Evolutionary conservation across 2,113 vertebrate species (phyloP), one percentile per base, ranked within the genome.

Genomic region (Seriola quinqueradiata): DNA sequence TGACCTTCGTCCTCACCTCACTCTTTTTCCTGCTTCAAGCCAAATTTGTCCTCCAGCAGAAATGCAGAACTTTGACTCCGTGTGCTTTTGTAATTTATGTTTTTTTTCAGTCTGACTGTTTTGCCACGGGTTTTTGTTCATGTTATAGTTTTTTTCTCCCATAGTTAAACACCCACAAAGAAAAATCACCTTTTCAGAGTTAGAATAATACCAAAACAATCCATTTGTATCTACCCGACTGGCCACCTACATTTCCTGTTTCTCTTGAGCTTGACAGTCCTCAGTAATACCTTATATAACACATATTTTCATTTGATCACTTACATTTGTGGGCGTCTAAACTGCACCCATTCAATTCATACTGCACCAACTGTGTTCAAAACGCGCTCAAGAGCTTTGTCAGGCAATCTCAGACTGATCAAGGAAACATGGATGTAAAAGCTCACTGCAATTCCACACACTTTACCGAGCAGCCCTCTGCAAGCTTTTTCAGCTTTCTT

Each of bases 21-120:
- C 55, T 84, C n/a, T 78, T 70, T 87, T 77, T 79, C 17, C 40
- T 57, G 32, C 67, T 75, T 77, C 57, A 14, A 76, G 73, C 64
- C 68, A 78, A 87, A 82, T 84, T 85, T 72, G 23, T 87, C 44
- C 80, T 70, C n/a, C 54, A 75, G 81, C 67, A 74, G 17, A 80
- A 74, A 46, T 57, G 9, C 4, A 23, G 70, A 89, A 87, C 80
- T 83, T 76, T 85, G 70, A 81, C 63, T 80, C 54, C 0, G n/a
- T 80, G 70, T 21, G 34, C 61, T 79, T 74, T 57, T 77, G 75
- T 84, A 61, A 81, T 83, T 82, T 66, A 16, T 86, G 72, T 57
- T 78, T 63, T 66, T 79, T 44, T 46, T 3, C 46, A 58, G 59
- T 70, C 46, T 2, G 60, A 42, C 75, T 77, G 54, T 70, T 61